Conservation (phyloP, 2,888 invertebrate species). For the Galeruca laticollis region DNA sequence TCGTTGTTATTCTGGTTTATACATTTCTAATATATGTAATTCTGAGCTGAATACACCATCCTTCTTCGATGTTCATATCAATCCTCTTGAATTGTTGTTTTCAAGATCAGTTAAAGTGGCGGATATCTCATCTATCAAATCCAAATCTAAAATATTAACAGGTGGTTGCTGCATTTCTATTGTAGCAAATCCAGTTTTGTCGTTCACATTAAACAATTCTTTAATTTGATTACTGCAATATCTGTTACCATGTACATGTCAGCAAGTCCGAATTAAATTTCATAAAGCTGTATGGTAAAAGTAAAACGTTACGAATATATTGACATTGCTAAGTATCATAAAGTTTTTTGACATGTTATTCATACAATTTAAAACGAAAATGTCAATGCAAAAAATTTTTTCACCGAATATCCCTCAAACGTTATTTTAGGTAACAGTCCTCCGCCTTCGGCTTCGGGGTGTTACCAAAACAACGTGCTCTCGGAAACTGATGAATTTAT, state of each 20-base stretch:
- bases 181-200: constrained; percentile 77
- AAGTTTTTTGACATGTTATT: no score
- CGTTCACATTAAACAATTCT: constrained; percentile 73
- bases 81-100: constrained; percentile 76
- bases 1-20: constrained; percentile 79
- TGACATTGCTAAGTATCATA: no score
- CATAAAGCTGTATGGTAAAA: constrained; percentile 48
- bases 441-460: no score
- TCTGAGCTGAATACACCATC: constrained; percentile 78
- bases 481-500: no score
- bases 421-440: no score
- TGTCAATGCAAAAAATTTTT: no score
- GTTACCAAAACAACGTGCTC: no score
- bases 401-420: no score
- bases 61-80: constrained; percentile 79
- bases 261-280: constrained; percentile 35
- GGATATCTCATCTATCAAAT: constrained; percentile 76
- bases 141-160: constrained; percentile 85
- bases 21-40: constrained; percentile 89
- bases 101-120: constrained; percentile 72
- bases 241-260: constrained; percentile 40
- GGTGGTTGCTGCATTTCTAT: constrained; percentile 82
- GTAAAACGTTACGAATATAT: not conserved
- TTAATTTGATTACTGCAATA: constrained; percentile 63
- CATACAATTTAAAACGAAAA: no score